A percentile compares a stretch with the other conserved stretches of the same genome.
phyloP scores from a whole-genome alignment of 2,113 vertebrate species.

The Bettongia penicillata region DNA sequence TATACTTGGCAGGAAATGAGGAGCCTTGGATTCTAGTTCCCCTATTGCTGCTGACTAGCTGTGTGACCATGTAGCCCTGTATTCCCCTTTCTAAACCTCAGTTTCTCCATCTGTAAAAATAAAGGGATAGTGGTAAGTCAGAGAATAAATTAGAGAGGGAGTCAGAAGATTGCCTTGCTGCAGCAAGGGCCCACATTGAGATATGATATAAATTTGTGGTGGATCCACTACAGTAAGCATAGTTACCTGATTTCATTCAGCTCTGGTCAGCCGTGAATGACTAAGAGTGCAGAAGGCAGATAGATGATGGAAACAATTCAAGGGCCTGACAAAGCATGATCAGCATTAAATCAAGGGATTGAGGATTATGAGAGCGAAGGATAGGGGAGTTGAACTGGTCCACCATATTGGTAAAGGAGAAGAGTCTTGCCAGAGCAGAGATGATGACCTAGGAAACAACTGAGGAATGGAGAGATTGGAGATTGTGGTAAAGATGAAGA shows the following conservation, averaged over 20 bases:
- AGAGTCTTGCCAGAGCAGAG: not conserved
- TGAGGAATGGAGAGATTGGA: not conserved
- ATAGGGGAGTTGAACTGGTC: not conserved
- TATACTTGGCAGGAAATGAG: not conserved
- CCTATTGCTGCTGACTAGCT: not conserved
- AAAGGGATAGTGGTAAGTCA: not conserved
- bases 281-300: not conserved
- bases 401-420: not conserved
- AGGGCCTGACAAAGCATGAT: not conserved
- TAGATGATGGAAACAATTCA: not conserved
- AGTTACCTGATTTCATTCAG: not conserved
- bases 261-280: not conserved
- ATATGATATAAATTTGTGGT: not conserved
- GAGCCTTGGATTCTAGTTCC: not conserved
- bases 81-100: not conserved
- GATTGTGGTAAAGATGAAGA: not conserved
- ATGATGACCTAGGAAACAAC: not conserved
- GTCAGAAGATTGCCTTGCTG: not conserved
- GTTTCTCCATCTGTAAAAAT: not conserved
- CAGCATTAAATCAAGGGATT: not conserved
- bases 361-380: not conserved
- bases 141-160: not conserved
- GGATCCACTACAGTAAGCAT: not conserved
- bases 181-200: not conserved
- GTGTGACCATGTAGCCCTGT: not conserved